Evolutionary conservation across 2,888 invertebrate genomes (phyloP).

Genomic region (Drosophila tripunctata): DNA sequence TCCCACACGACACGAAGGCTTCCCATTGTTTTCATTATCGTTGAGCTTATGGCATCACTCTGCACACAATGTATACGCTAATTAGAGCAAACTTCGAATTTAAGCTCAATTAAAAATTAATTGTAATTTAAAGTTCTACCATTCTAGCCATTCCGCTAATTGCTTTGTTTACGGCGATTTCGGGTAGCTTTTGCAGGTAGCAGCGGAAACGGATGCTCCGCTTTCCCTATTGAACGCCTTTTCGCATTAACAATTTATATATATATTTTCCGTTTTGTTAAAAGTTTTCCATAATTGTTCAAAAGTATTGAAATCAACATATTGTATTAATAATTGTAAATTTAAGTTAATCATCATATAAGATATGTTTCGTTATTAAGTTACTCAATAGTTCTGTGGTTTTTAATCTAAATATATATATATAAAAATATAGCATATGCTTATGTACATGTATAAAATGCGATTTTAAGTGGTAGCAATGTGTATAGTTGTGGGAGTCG

Average conservation of each 20-base stretch:
- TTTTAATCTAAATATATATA: not conserved
- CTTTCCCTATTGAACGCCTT: conserved; percentile 1
- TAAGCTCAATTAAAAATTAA: conserved; percentile 65
- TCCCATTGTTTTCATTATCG: conserved; percentile 7
- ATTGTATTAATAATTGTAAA: conserved; percentile 10
- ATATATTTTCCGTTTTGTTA: not conserved
- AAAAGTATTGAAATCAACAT: not conserved
- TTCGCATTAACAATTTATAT: conserved; percentile 6
- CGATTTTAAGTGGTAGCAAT: no score
- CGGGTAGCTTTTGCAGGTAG: no score
- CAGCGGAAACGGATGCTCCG: no score
- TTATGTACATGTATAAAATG: no score
- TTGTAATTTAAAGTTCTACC: conserved; percentile 62
- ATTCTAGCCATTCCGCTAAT: conserved; percentile 41
- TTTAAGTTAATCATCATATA: conserved; percentile 4
- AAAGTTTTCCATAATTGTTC: conserved; percentile 1
- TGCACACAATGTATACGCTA: conserved; percentile 47
- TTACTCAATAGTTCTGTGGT: conserved; percentile 9
- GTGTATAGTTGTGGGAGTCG: no score
- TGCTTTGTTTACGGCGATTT: conserved; percentile 31
- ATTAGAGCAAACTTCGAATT: conserved; percentile 45
- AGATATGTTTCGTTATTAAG: conserved; percentile 18
- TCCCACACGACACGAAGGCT: conserved; percentile 23
- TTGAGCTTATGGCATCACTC: conserved; percentile 14
- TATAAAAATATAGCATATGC: no score